Evolutionary conservation across 30 jellyfish, hydroid and myxozoan genomes (phyloP), one percentile per base, ranked within the genome.

Genomic region (Catostylus mosaicus): DNA sequence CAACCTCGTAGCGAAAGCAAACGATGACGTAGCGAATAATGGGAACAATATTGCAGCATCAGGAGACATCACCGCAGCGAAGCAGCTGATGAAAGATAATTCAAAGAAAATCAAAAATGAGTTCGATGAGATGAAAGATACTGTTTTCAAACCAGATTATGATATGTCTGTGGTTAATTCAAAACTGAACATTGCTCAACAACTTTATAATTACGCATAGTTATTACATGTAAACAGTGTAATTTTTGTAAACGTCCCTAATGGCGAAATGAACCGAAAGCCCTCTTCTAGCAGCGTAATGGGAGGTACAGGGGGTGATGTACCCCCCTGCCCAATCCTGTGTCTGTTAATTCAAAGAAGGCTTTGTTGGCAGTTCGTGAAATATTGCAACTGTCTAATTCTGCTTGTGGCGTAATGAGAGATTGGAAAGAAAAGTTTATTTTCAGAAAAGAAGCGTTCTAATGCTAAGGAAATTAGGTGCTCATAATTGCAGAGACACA

Each of bases 171-270:
- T 72, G 33, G 40, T 72, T 20, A 60, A 72, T 7, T 45, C 83
- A 19, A 72, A 72, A 31, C 19, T 72, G 2, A 61, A 72, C 46
- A 52, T 61, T 23, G 83, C 83, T 2, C 27, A 72, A n/a, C 69
- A 36, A 22, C 46, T 72, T 6, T 72, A 72, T 27, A 51, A 40
- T 29, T 45, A 72, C 5, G 38, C 52, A 37, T 60, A 62, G 50
- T 52, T n/a, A 43, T 43, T 6, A 6, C 54, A 6, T 43, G 14
- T 6, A 43, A 43, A n/a, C n/a, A n/a, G n/a, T n/a, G n/a, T n/a
- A 46, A 46, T 46, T 46, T 19, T 46, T 46, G 60, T 46, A 11
- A 46, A 11, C 11, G 11, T 11, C 60, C 19, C 60, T 9, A 46
- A 11, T n/a, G n/a, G n/a, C n/a, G n/a, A n/a, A n/a, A n/a, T n/a